A percentile compares a stretch with the other conserved stretches of the same genome.
Conservation (phyloP, 2,113 vertebrate species). For the Megalops atlanticus region DNA sequence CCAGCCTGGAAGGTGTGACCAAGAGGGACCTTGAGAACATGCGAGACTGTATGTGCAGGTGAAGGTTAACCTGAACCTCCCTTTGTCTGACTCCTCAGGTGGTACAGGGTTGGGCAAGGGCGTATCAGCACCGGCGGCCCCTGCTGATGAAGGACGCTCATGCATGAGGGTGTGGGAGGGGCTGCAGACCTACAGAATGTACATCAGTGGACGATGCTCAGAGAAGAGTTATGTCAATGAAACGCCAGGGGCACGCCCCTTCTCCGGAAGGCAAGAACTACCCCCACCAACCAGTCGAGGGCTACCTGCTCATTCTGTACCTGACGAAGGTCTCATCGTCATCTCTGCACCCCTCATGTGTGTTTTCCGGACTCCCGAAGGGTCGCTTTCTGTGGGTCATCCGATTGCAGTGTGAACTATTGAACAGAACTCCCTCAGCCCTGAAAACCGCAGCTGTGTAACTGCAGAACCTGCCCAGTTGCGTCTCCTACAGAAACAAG, state of each 20-base stretch:
- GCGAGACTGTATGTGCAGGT: neutral
- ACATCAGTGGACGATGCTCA: constrained; percentile 9
- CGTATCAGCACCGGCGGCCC: constrained; percentile 75
- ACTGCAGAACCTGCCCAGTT: neutral
- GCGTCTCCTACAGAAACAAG: neutral
- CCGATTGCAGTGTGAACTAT: neutral
- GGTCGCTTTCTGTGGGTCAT: neutral
- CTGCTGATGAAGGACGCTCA: constrained; percentile 70
- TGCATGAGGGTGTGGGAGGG: constrained; percentile 54
- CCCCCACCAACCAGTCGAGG: neutral
- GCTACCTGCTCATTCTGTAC: neutral
- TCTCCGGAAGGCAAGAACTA: neutral
- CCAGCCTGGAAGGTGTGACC: neutral
- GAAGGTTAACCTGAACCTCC: neutral
- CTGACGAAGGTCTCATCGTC: neutral
- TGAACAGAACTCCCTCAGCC: neutral
- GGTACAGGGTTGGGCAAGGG: constrained; percentile 77
- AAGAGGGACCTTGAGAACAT: no score
- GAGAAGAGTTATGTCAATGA: neutral
- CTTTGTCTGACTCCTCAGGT: constrained; percentile 62
- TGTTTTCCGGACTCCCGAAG: neutral
- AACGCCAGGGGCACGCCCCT: neutral
- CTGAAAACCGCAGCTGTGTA: neutral
- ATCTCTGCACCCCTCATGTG: neutral
- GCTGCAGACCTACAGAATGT: constrained; percentile 11